These are phyloP conservation scores for Xenopus petersii DNA, from an alignment of 2,797 vertebrate genomes.

Conservation along the genomic window DNA sequence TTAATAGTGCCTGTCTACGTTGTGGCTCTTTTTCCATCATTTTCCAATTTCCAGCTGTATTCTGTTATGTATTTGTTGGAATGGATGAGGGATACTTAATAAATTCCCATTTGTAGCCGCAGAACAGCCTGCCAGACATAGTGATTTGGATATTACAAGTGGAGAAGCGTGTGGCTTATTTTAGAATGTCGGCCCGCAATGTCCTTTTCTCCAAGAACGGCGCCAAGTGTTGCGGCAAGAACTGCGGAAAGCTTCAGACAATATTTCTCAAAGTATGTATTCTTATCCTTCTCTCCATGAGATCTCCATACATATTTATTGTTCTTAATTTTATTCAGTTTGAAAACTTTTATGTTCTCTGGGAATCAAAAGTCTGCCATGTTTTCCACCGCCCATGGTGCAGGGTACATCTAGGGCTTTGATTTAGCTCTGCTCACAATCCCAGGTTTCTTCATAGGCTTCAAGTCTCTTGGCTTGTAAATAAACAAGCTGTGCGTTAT, in stretches of 20 bases:
- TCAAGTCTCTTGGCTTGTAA: no score
- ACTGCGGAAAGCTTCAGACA: constrained; percentile 87
- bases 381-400: no score
- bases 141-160: constrained; percentile 96
- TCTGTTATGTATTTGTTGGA: constrained; percentile 38
- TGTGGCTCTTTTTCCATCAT: constrained; percentile 34
- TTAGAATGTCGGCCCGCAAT: constrained; percentile 80
- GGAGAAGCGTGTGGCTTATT: constrained; percentile 82
- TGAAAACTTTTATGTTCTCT: no score
- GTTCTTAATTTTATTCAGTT: no score
- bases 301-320: no score
- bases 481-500: no score
- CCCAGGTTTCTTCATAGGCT: no score
- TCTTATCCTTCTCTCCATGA: background rate
- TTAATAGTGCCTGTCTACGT: constrained; percentile 40
- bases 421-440: no score
- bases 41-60: constrained; percentile 42
- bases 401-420: no score
- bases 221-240: constrained; percentile 69
- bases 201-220: constrained; percentile 80
- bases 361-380: no score
- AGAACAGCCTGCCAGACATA: constrained; percentile 91
- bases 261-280: constrained; percentile 83
- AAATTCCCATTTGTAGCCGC: constrained; percentile 70
- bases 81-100: constrained; percentile 12